A percentile compares a stretch with the other conserved stretches of the same genome.
These are phyloP conservation scores for Epinephelus malabaricus DNA, from an alignment of 2,797 vertebrate genomes.

Conservation along the genomic window DNA sequence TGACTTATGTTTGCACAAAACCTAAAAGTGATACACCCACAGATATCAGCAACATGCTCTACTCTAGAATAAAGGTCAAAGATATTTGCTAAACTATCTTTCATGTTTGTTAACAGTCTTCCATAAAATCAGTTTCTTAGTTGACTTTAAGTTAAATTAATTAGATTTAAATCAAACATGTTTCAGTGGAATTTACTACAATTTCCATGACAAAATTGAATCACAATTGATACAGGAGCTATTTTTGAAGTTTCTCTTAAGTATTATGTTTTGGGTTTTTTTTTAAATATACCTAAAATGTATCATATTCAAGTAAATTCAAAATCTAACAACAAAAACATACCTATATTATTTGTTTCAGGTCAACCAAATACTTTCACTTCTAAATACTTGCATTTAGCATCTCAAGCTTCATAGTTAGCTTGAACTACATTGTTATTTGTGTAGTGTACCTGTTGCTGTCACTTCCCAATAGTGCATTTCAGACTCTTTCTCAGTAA, in stretches of 20 bases:
- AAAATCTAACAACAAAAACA: neutral
- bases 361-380: neutral
- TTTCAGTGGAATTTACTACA: neutral
- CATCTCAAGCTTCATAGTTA: neutral
- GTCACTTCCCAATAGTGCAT: neutral
- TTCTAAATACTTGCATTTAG: neutral
- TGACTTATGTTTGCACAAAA: neutral
- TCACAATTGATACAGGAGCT: neutral
- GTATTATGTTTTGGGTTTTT: neutral
- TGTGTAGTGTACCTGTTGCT: neutral
- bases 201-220: neutral
- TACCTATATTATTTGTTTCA: neutral
- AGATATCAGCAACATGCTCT: neutral
- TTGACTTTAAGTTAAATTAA: neutral
- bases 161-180: neutral
- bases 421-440: neutral
- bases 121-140: neutral
- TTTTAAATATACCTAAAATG: neutral
- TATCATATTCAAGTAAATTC: neutral
- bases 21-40: constrained; percentile 9
- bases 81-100: neutral
- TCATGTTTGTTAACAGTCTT: neutral
- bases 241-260: neutral
- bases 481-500: constrained; percentile 6
- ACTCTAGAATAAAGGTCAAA: neutral